Evolutionary conservation across 1,140 invertebrate species (phyloP), one percentile per base, ranked within the genome.

Genomic region (Steinernema khuongi): DNA sequence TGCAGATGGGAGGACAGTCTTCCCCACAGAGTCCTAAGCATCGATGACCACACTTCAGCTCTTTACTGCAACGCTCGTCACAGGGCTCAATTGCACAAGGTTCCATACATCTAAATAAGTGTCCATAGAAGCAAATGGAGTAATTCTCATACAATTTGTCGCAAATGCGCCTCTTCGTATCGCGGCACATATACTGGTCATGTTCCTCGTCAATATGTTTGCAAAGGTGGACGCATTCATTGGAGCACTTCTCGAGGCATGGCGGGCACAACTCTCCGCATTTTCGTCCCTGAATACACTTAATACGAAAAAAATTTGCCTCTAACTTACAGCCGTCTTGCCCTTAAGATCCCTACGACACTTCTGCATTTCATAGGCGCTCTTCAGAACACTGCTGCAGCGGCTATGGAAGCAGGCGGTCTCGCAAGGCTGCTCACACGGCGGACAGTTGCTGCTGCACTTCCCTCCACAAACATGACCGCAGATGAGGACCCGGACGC

Each of bases 401-500:
- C n/a, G n/a, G n/a, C n/a, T n/a, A n/a, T n/a, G n/a, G n/a, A n/a
- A n/a, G n/a, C n/a, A n/a, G n/a, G n/a, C n/a, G 7, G 36, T 41
- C 36, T 41, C 36, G n/a, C 36, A 41, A 41, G 36, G 36, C 36
- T 41, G 7, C 36, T 41, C 36, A 41, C 36, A 41, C 7, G 36
- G 36, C 7, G 36, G 36, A 41, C 36, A 41, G 7, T 7, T 41
- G 7, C 7, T 41, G 36, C 36, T 41, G n/a, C 36, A 41, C 7
- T 41, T 41, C 7, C 36, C n/a, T 41, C n/a, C 36, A n/a, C 36
- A 41, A 41, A 41, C 36, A 41, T 41, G 36, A 41, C 36, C 36
- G n/a, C 36, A 41, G n/a, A 41, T 41, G 36, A 41, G 36, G n/a
- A 41, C 36, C 7, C 81, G 76, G 18, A 72, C 71, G 67, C 86